phyloP scores from a whole-genome alignment of 2,797 vertebrate species.

The Eulemur rubriventer region DNA sequence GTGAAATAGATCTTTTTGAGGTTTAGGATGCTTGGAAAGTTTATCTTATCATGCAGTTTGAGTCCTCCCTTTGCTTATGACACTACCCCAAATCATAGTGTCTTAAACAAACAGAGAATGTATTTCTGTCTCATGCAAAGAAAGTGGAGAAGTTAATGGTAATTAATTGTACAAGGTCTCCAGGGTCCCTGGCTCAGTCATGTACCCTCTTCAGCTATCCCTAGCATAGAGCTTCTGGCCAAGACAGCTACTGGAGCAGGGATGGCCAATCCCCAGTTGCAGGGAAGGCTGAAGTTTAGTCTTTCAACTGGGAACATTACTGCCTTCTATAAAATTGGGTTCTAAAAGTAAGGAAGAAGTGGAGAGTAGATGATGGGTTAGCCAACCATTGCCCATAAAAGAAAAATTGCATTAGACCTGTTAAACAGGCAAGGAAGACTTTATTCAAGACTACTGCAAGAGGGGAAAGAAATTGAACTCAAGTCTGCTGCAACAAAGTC shows the following conservation, averaged over 20 bases:
- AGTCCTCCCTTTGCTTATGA: not conserved
- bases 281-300: not conserved
- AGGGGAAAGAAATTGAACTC: not conserved
- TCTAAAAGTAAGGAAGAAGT: not conserved
- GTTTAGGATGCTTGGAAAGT: not conserved
- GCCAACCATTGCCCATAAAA: not conserved
- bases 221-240: not conserved
- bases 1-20: not conserved
- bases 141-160: not conserved
- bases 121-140: not conserved
- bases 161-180: not conserved
- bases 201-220: not conserved
- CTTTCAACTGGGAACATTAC: not conserved
- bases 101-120: not conserved
- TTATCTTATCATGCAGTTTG: not conserved
- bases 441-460: not conserved
- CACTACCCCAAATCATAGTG: not conserved
- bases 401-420: not conserved
- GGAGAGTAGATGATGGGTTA: not conserved
- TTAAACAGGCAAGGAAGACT: not conserved
- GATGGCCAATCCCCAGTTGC: too few relatives aligned
- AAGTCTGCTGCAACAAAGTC: not conserved
- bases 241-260: not conserved
- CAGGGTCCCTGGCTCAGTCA: not conserved
- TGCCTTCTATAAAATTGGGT: not conserved